Evolutionary conservation across 1,140 invertebrate species (phyloP), one percentile per base, ranked within the genome.

Genomic region (Phenacoccus solenopsis): DNA sequence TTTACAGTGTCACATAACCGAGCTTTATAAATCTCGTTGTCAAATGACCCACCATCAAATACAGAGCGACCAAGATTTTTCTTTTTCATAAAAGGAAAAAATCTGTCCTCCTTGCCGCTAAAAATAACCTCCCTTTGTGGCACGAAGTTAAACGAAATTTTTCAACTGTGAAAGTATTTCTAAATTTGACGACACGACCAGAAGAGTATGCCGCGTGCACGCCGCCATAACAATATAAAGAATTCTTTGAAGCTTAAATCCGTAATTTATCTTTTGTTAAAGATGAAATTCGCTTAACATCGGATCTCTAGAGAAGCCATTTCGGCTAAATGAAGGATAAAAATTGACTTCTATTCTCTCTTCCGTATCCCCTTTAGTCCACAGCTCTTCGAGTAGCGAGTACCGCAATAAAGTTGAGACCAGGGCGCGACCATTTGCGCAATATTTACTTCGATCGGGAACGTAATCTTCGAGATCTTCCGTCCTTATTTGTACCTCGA

Each of bases 11-110:
- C 38, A 49, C 20, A 49, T 49, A 9, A 49, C 38, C 5, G 38
- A 16, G 20, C 38, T 9, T 49, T 49, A 49, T 49, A 49, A 49
- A 49, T 49, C 38, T 49, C 38, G 20, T 49, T 49, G 38, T 49
- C 38, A 49, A 49, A 49, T 49, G 38, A 49, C 38, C 38, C 16
- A 49, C 4, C 38, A 49, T 49, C 38, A 49, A 49, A n/a, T 49
- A n/a, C 20, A 49, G 12, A n/a, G 5, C 13, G 38, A 49, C 38
- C 12, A 16, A 49, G 38, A 49, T 49, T 49, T 49, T 49, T 49
- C 38, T 49, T 49, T 49, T 49, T 49, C 38, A n/a, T n/a, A n/a
- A n/a, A n/a, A 49, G 38, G 38, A 49, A 49, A 49, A 49, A n/a
- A n/a, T n/a, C n/a, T n/a, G n/a, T n/a, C n/a, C n/a, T n/a, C n/a